These are phyloP conservation scores for Proteles cristata DNA, from an alignment of 2,113 vertebrate species.

Conservation along the genomic window DNA sequence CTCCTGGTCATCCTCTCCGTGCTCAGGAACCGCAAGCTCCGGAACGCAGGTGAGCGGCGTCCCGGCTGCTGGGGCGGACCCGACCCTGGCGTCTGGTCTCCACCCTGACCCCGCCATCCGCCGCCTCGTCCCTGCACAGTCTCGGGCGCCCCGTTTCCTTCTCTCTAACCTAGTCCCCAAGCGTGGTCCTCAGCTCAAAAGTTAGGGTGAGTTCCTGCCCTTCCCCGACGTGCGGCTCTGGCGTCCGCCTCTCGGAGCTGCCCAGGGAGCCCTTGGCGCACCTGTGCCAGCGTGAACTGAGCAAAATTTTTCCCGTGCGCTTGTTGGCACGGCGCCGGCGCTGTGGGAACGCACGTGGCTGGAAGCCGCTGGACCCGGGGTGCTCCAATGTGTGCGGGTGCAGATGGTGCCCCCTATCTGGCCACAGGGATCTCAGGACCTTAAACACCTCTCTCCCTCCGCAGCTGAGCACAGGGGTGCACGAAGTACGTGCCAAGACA, in stretches of 20 bases:
- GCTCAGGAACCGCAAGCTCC: slow-evolving; percentile 93
- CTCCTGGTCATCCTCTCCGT: slow-evolving; percentile 93
- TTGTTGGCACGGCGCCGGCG: background rate
- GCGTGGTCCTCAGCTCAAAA: background rate
- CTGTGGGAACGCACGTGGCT: accelerated
- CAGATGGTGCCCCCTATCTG: background rate
- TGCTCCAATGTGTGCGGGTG: background rate
- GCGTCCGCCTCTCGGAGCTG: too few relatives aligned
- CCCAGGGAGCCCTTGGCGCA: background rate
- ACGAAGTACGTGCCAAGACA: background rate
- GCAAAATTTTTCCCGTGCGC: background rate
- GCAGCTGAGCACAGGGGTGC: background rate
- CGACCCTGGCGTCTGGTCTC: accelerated
- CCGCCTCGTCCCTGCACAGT: background rate
- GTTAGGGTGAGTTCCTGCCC: background rate
- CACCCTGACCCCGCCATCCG: accelerated
- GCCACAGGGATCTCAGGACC: background rate
- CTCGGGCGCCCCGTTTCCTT: accelerated
- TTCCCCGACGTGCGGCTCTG: accelerated
- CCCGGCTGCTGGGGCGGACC: accelerated
- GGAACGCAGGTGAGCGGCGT: slow-evolving; percentile 90
- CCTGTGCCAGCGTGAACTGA: accelerated
- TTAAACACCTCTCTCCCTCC: background rate
- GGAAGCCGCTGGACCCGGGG: accelerated
- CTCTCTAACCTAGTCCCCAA: background rate